Base-by-base conservation (phyloP, 2,888 invertebrate genomes). In the Nymphalis c-album region DNA sequence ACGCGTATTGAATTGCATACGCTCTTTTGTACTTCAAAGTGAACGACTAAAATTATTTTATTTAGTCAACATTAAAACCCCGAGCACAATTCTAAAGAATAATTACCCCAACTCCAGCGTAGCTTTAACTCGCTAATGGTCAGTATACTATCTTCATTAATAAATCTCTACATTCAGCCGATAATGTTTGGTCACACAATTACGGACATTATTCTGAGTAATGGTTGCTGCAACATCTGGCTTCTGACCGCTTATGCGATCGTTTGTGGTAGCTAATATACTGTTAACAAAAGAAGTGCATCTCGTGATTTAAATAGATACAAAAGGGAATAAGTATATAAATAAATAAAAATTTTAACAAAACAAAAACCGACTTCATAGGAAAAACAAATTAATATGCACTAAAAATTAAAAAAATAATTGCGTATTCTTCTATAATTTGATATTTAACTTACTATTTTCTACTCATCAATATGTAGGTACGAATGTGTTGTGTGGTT, bases 131-230 rank as follows among this genome's bases (percentile, higher is more conserved):
- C 57, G 35, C 18, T 57, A 57, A 57, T 57, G 40, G 35, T 40
- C 35, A 17, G 18, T 57, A 16, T 40, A 57, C 57, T 18, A 57
- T 57, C 57, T 57, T 57, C 26, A 57, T 40, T 61, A 66, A 68
- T 71, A 63, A 60, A 68, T 65, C 62, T 62, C 60, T 60, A 65
- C 62, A 65, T 65, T 70, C 63, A 68, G 40, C 64, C 68, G 59
- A 70, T 70, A 70, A 70, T 68, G 68, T 67, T 55, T 68, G 67
- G 65, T 55, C 64, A 68, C 70, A 65, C 68, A 68, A 68, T 68
- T 68, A 68, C 65, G 68, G 59, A 63, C 70, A 70, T 70, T 68
- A 68, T 64, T 65, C 62, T 70, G 70, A 70, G 65, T 68, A 64
- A 70, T 70, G 63, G 70, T 46, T 51, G 20, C 51, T 45, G 70